phyloP scores from a whole-genome alignment of 2,888 invertebrate species.

The Oligia fasciuncula region DNA sequence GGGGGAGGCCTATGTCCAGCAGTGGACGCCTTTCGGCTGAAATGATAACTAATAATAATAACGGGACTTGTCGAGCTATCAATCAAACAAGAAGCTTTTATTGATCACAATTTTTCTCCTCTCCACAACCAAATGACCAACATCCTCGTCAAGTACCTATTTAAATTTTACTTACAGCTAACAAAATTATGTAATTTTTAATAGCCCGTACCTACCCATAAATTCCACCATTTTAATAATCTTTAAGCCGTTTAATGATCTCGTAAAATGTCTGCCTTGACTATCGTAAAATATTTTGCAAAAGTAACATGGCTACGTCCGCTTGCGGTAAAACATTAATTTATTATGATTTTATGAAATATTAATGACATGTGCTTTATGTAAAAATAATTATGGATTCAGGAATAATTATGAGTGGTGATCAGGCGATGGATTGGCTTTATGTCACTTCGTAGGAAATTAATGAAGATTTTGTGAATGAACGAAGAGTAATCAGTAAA shows the following conservation, averaged over 20 bases:
- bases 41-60: no score
- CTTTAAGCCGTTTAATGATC: constrained; percentile 54
- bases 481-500: no score
- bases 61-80: neutral
- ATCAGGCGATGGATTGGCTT: constrained; percentile 14
- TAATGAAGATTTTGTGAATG: constrained; percentile 2
- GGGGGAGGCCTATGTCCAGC: no score
- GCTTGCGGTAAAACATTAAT: constrained; percentile 19
- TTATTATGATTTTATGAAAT: constrained; percentile 33
- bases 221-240: constrained; percentile 57
- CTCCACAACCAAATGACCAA: neutral
- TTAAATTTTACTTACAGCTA: constrained; percentile 48
- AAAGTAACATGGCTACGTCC: constrained; percentile 39
- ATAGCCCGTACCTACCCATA: constrained; percentile 44
- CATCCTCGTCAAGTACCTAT: constrained; percentile 9
- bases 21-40: no score
- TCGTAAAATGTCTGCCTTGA: constrained; percentile 53
- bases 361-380: constrained; percentile 26
- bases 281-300: constrained; percentile 56
- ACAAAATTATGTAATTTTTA: constrained; percentile 62
- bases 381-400: constrained; percentile 32
- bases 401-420: constrained; percentile 21
- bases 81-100: neutral
- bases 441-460: constrained; percentile 1
- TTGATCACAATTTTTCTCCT: neutral